A percentile compares a stretch with the other conserved stretches of the same genome.
Evolutionary conservation across 1,140 invertebrate species (phyloP).

Genomic region (Muscidifurax raptorellus): DNA sequence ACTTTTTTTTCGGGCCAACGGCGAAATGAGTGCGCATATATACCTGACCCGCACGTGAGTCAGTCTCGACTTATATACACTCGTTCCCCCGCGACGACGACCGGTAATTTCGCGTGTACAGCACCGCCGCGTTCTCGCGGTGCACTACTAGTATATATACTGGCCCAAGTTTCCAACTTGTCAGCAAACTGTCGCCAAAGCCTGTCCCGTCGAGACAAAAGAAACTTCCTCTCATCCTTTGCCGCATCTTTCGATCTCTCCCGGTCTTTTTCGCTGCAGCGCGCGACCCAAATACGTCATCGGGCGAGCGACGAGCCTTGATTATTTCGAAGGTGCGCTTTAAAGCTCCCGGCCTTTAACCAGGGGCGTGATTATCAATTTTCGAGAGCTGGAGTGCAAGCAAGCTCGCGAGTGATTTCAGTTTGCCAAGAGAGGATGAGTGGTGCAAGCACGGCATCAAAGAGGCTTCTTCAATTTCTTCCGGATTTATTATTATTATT

Average conservation of each 20-base stretch:
- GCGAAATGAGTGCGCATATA: too few species aligned
- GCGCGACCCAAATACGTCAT: too few species aligned
- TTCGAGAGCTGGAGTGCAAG: background rate
- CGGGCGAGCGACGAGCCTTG: background rate
- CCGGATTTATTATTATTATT: too few species aligned
- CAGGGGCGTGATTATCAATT: constrained; percentile 8
- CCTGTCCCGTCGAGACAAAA: constrained; percentile 7
- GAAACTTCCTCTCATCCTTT: constrained; percentile 10
- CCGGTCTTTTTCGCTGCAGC: background rate
- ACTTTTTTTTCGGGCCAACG: background rate
- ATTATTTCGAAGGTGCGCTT: constrained; percentile 27
- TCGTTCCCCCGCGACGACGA: background rate
- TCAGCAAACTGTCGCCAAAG: constrained; percentile 25
- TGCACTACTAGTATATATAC: too few species aligned
- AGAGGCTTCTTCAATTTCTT: too few species aligned
- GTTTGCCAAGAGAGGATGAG: background rate
- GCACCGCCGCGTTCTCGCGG: too few species aligned
- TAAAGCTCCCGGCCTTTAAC: background rate
- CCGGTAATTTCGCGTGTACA: constrained; percentile 18
- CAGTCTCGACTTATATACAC: background rate
- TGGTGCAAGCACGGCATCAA: too few species aligned
- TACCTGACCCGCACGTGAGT: too few species aligned
- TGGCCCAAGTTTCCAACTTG: constrained; percentile 14
- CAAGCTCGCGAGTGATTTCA: background rate
- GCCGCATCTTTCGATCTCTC: background rate